Base-by-base conservation (phyloP, 2,113 vertebrate genomes). In the Otus sunia region DNA sequence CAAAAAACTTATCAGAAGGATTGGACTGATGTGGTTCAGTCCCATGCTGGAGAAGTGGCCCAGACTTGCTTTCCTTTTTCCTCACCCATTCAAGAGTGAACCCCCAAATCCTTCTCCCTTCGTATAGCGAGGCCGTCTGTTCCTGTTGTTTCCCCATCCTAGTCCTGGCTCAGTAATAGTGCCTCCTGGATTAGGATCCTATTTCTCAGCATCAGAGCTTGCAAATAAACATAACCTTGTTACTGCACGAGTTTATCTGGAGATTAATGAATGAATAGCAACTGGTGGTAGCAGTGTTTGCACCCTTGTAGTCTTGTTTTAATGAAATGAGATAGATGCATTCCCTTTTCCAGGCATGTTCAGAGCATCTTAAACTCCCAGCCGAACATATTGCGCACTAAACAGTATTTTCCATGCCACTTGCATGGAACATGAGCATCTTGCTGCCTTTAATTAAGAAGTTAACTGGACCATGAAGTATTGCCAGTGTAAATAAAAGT, bases 381-480 rank as follows among this genome's bases (percentile, higher is more conserved):
- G 62, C 63, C 97, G 94, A 98, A 97, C 94, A 96, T 92, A 95
- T 80, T 97, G 96, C 94, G 97, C 97, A 88, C 96, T 83, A 94
- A 97, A 95, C 92, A 88, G 95, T 97, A 92, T 98, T 98, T 98
- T 97, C 97, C 82, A 69, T 91, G 97, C 97, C 93, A 92, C 87
- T 97, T 98, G 97, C 88, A 96, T 97, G 96, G 97, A 98, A 97
- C 97, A 96, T 76, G 97, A 98, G 95, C 98, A 98, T 98, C 97
- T 97, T 97, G 98, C 98, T 98, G 98, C 98, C 98, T 98, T 98
- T 99, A 99, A 99, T 99, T 99, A 99, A 98, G 98, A 98, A 98
- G 98, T 97, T 98, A 99, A 98, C 98, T 98, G 98, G 98, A 98
- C 98, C 98, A 91, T 98, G 98, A 98, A 98, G 97, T 97, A 98